Conservation (phyloP, 2,113 vertebrate genomes). For the Mobula birostris region DNA sequence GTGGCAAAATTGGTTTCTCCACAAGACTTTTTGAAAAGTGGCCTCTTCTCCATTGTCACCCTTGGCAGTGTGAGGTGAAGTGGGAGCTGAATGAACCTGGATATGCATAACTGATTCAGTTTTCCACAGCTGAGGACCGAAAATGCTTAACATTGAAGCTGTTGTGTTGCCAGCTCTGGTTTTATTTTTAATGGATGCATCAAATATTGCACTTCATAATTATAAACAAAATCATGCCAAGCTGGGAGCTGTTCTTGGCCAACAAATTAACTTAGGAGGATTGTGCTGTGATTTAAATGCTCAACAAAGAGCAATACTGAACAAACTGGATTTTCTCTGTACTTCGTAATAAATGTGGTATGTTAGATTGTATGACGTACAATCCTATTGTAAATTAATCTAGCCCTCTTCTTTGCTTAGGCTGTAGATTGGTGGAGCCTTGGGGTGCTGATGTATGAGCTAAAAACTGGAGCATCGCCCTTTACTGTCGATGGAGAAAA, state of each 20-base stretch:
- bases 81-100: background rate
- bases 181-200: background rate
- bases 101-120: background rate
- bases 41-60: background rate
- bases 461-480: slow-evolving; percentile 91
- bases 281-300: background rate
- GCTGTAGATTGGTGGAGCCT: slow-evolving; percentile 99
- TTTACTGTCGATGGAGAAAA: slow-evolving; percentile 95
- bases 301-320: background rate
- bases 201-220: background rate
- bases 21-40: background rate
- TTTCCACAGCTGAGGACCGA: background rate
- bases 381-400: background rate
- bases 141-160: background rate
- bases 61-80: too few relatives aligned
- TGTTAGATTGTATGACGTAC: background rate
- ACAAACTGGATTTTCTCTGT: background rate
- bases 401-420: slow-evolving; percentile 51
- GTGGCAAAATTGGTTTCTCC: background rate
- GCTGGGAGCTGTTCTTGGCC: background rate
- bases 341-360: background rate
- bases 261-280: background rate
- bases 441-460: slow-evolving; percentile 93
- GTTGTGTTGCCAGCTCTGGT: background rate
- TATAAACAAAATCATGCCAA: background rate